Conservation (phyloP, 1,140 invertebrate species). For the Tetragnatha versicolor region DNA sequence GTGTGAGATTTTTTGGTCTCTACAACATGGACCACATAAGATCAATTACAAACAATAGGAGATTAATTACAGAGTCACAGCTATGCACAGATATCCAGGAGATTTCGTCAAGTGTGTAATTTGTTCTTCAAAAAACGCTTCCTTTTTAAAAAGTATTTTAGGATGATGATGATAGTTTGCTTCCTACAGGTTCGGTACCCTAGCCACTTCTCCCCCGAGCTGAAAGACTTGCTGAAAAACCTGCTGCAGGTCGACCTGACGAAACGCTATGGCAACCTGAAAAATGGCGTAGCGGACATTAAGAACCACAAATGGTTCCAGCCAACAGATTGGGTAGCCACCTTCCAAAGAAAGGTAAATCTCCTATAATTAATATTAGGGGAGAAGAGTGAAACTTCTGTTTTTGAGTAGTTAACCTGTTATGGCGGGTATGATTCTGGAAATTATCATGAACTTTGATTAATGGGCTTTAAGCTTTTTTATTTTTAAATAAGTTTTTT, state of each 20-base stretch:
- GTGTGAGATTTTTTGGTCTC: no score
- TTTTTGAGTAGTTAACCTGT: neutral
- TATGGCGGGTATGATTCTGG: no score
- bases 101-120: no score
- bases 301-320: slow-evolving; percentile 99
- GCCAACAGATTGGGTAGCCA: slow-evolving; percentile 98
- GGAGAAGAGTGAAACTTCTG: neutral
- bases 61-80: no score
- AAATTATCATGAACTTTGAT: neutral
- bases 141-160: no score
- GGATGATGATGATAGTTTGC: no score
- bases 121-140: no score
- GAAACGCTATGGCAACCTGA: slow-evolving; percentile 97
- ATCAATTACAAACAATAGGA: no score
- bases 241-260: slow-evolving; percentile 97
- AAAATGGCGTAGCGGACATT: slow-evolving; percentile 99
- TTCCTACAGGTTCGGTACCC: slow-evolving; percentile 74
- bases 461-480: neutral
- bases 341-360: slow-evolving; percentile 93
- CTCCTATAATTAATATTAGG: no score
- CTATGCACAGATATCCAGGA: no score
- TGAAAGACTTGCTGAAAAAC: slow-evolving; percentile 96
- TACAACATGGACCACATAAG: no score
- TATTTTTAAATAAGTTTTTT: slow-evolving; percentile 20
- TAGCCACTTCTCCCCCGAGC: slow-evolving; percentile 75